Evolutionary conservation across 2,113 vertebrate species (phyloP).

Genomic region (Melanostigma gelatinosum): DNA sequence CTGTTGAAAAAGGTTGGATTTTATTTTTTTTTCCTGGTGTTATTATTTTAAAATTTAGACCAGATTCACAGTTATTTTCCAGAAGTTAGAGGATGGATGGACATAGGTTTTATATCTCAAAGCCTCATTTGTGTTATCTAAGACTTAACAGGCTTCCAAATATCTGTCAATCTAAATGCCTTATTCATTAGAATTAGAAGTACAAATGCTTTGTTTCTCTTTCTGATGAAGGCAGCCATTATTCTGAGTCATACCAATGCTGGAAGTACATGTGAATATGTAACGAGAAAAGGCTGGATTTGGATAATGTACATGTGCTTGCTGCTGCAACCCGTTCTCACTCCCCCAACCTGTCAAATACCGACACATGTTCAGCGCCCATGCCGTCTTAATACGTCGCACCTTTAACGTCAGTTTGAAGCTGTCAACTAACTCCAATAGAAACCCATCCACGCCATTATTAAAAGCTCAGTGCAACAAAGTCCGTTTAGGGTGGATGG

Average conservation of each 20-base stretch:
- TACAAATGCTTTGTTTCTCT: constrained; percentile 13
- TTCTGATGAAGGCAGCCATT: background rate
- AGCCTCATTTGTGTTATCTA: constrained; percentile 16
- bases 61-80: constrained; percentile 12
- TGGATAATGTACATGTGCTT: background rate
- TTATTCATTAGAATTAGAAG: background rate
- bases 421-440: background rate
- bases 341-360: background rate
- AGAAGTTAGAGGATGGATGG: constrained; percentile 2
- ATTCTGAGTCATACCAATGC: background rate
- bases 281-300: background rate
- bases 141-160: background rate
- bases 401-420: background rate
- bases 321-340: background rate
- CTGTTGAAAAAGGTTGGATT: constrained; percentile 14
- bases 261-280: background rate
- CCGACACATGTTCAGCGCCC: background rate
- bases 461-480: too few species aligned
- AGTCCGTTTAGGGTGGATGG: too few species aligned
- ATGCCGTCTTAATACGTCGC: background rate
- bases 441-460: too few species aligned
- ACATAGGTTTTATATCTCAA: background rate
- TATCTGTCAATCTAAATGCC: background rate
- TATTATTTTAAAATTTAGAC: constrained; percentile 6
- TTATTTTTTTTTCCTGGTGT: background rate